Evolutionary conservation across 2,888 invertebrate species (phyloP).

Genomic region (Macrosiphum euphorbiae): DNA sequence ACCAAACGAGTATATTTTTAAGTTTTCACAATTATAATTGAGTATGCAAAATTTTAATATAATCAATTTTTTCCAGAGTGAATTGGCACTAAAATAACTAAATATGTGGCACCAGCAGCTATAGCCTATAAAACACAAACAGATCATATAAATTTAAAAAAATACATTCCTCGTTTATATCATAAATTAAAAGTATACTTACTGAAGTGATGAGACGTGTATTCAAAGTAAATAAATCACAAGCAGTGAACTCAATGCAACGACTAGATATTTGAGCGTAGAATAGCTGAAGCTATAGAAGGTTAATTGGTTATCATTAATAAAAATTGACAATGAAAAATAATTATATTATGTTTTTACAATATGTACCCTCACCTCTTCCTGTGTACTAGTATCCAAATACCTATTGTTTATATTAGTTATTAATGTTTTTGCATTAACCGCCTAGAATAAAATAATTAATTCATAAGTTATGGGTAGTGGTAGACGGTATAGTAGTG

Average conservation of each 20-base stretch:
- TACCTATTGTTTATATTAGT: conserved; percentile 66
- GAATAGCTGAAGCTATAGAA: conserved; percentile 68
- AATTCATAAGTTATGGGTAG: background rate
- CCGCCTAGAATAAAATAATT: conserved; percentile 60
- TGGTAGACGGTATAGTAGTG: background rate
- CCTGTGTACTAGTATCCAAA: conserved; percentile 66
- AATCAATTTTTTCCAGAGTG: conserved; percentile 65
- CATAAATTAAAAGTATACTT: conserved; percentile 64
- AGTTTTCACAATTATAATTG: background rate
- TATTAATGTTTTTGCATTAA: conserved; percentile 66
- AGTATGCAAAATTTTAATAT: background rate
- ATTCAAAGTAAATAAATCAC: conserved; percentile 69
- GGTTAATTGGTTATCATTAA: background rate
- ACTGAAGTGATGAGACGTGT: conserved; percentile 69
- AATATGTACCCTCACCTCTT: conserved; percentile 66
- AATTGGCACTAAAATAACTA: conserved; percentile 67
- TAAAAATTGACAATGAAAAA: background rate
- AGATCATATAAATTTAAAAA: conserved; percentile 52
- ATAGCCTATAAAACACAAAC: conserved; percentile 64
- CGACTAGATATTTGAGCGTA: conserved; percentile 69
- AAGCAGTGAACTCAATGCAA: conserved; percentile 69
- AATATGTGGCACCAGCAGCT: conserved; percentile 66
- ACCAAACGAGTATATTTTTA: background rate
- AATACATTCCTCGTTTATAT: background rate
- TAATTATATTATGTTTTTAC: background rate